Percentiles rank a stretch among this genome's conserved stretches.
These are phyloP conservation scores for Benthosema pterotum DNA, from an alignment of 2,797 vertebrate species.

Conservation along the genomic window DNA sequence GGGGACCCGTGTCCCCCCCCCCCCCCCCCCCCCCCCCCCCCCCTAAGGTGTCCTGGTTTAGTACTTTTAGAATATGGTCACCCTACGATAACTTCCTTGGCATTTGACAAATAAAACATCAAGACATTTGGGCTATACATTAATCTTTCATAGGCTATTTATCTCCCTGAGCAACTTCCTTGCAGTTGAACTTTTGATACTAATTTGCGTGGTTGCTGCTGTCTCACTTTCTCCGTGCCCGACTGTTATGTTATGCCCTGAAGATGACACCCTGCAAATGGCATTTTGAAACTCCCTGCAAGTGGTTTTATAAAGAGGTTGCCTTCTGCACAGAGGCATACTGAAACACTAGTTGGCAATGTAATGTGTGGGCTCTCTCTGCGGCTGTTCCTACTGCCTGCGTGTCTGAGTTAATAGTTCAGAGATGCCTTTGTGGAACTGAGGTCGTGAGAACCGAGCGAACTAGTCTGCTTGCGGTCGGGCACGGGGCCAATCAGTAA, in stretches of 20 bases:
- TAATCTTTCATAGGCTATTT: no score
- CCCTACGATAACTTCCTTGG: background rate
- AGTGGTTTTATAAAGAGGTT: conserved; percentile 37
- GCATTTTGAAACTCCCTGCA: conserved; percentile 51
- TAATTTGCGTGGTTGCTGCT: conserved; percentile 42
- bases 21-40: no score
- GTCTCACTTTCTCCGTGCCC: conserved; percentile 44
- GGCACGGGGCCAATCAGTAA: conserved; percentile 85
- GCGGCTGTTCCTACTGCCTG: conserved; percentile 74
- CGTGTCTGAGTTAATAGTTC: conserved; percentile 81
- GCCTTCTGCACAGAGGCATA: conserved; percentile 56
- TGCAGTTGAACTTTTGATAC: conserved; percentile 5
- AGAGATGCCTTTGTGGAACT: conserved; percentile 81
- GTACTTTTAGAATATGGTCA: no score
- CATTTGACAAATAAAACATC: background rate
- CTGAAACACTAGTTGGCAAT: conserved; percentile 77
- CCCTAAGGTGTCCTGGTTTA: no score
- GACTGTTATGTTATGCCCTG: conserved; percentile 56
- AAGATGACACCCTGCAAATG: conserved; percentile 58
- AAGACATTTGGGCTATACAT: background rate
- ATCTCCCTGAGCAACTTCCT: background rate
- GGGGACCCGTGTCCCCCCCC: no score
- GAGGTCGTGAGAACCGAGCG: conserved; percentile 91
- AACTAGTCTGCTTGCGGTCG: conserved; percentile 84
- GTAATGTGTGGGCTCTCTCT: conserved; percentile 63